phyloP scores from a whole-genome alignment of 2,113 vertebrate genomes.

The Notiomystis cincta region DNA sequence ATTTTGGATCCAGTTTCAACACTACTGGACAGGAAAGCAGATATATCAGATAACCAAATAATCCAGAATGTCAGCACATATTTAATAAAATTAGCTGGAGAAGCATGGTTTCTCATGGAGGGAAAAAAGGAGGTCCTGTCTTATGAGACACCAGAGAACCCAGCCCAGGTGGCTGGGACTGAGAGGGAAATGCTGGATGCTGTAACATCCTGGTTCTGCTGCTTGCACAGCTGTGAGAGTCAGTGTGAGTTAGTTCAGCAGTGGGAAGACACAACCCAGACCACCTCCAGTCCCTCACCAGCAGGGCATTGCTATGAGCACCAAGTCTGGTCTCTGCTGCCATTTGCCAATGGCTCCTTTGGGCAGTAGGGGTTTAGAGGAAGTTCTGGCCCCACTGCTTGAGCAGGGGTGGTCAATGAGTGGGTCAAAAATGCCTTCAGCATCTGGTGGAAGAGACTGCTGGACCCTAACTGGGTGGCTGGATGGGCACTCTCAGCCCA shows the following conservation, averaged over 20 bases:
- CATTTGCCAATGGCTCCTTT: fast-evolving
- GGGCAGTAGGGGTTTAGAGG: not conserved
- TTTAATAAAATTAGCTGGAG: not conserved
- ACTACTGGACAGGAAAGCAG: not conserved
- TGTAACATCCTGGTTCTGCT: not conserved
- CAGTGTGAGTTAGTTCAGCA: not conserved
- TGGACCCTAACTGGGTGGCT: not conserved
- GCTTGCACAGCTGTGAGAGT: not conserved
- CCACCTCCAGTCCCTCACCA: not conserved
- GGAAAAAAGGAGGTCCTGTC: not conserved
- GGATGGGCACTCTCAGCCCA: fast-evolving
- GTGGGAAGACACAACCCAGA: not conserved
- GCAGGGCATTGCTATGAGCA: not conserved
- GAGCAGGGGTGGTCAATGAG: not conserved
- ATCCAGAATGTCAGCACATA: not conserved
- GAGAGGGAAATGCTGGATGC: not conserved
- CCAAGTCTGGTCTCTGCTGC: not conserved
- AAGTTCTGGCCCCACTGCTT: not conserved
- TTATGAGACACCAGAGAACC: not conserved
- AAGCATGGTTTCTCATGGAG: not conserved
- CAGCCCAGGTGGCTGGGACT: not conserved
- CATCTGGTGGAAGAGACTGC: not conserved
- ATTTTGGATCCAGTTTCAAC: not conserved
- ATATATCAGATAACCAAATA: not conserved
- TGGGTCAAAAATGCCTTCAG: not conserved